Conservation (phyloP, 1,140 invertebrate species). For the Drosophila lowei region DNA sequence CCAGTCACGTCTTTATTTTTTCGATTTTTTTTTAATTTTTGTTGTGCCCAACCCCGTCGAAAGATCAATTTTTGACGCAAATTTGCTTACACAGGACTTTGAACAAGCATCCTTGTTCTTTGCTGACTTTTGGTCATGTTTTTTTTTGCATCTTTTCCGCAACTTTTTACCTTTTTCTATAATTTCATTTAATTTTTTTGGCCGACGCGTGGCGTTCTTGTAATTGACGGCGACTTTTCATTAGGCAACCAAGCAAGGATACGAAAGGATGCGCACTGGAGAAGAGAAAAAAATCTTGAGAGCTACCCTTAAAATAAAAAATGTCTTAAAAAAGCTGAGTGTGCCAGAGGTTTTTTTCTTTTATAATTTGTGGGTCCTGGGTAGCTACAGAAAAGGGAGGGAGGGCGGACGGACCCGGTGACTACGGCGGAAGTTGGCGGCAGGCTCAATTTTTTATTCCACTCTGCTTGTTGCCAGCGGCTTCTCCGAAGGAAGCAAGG, state of each 20-base stretch:
- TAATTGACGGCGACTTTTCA: conserved; percentile 75
- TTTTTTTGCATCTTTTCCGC: conserved; percentile 38
- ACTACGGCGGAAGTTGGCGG: conserved; percentile 58
- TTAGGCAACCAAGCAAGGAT: conserved; percentile 58
- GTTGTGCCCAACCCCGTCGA: conserved; percentile 1
- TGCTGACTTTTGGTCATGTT: conserved; percentile 64
- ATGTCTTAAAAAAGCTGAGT: conserved; percentile 65
- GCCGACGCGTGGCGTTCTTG: conserved; percentile 56
- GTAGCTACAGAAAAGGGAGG: conserved; percentile 5
- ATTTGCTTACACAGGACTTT: conserved; percentile 62
- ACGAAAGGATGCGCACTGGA: conserved; percentile 59
- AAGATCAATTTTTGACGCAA: conserved; percentile 47
- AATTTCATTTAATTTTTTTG: conserved; percentile 57
- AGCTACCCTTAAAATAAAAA: conserved; percentile 67
- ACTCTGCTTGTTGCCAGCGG: conserved; percentile 54
- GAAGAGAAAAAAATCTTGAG: conserved; percentile 43
- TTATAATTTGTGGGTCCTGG: conserved; percentile 30
- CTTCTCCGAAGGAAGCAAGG: conserved; percentile 53
- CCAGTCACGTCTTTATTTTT: conserved; percentile 44
- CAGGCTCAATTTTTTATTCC: conserved; percentile 58
- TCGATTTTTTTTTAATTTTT: neutral
- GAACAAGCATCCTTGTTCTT: conserved; percentile 45
- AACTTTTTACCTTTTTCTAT: conserved; percentile 35
- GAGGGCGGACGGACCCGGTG: conserved; percentile 9
- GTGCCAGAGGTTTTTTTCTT: conserved; percentile 61